phyloP scores from a whole-genome alignment of 1,140 invertebrate genomes.

The Glomeris maerens region DNA sequence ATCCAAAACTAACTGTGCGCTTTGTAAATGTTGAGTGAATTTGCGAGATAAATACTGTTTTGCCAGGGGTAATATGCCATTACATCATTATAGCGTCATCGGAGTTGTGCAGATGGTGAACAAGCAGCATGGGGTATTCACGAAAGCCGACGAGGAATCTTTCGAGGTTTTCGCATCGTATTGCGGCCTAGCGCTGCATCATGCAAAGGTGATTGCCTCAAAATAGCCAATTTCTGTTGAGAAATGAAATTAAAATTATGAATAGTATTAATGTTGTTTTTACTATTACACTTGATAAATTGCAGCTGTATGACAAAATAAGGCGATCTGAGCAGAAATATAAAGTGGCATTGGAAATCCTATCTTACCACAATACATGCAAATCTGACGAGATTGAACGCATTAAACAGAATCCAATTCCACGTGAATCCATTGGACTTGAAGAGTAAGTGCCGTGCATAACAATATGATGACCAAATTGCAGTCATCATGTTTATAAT shows the following conservation, averaged over 20 bases:
- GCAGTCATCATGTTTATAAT: too few relatives aligned
- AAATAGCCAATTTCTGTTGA: neutral
- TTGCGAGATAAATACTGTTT: neutral
- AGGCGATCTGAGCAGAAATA: slow-evolving; percentile 68
- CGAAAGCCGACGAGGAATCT: slow-evolving; percentile 58
- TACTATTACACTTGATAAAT: slow-evolving; percentile 4
- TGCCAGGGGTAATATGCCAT: neutral
- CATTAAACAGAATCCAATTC: slow-evolving; percentile 30
- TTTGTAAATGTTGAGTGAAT: too few relatives aligned
- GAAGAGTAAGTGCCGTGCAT: slow-evolving; percentile 17
- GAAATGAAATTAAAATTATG: neutral
- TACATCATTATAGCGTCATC: slow-evolving; percentile 40
- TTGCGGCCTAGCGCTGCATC: slow-evolving; percentile 67
- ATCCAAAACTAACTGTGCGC: too few relatives aligned
- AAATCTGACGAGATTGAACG: slow-evolving; percentile 48
- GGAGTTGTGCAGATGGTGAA: slow-evolving; percentile 82
- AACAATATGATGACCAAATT: too few relatives aligned
- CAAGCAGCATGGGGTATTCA: slow-evolving; percentile 52
- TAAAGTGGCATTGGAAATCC: slow-evolving; percentile 59
- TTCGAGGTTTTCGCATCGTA: slow-evolving; percentile 74
- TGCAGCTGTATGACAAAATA: slow-evolving; percentile 61
- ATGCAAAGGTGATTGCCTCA: slow-evolving; percentile 44
- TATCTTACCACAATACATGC: slow-evolving; percentile 69
- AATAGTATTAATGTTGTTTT: neutral
- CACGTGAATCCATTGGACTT: slow-evolving; percentile 14